phyloP scores from a whole-genome alignment of 2,888 invertebrate genomes.

The Andrena camellia region DNA sequence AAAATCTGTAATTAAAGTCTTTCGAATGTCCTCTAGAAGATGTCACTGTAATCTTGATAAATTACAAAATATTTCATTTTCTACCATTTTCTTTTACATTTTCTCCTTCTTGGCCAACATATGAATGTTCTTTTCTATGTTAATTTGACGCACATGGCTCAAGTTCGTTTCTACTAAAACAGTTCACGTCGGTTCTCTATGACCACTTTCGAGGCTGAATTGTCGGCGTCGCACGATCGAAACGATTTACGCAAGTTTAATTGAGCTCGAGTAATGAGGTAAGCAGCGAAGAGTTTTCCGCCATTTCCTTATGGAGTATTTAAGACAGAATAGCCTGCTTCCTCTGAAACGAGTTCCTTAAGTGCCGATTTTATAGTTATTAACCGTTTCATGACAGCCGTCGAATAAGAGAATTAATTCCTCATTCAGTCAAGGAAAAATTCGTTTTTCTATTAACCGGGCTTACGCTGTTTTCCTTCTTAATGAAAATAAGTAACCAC shows the following conservation, averaged over 20 bases:
- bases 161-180: neutral
- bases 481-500: neutral
- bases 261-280: constrained; percentile 17
- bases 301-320: constrained; percentile 9
- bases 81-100: neutral
- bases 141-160: neutral
- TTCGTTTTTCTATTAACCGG: neutral
- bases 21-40: neutral
- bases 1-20: neutral
- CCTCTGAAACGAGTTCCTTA: neutral
- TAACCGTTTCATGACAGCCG: neutral
- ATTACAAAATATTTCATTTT: neutral
- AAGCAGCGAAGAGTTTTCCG: neutral
- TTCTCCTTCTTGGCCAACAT: neutral
- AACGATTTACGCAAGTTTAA: constrained; percentile 20
- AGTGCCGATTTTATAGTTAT: constrained; percentile 17
- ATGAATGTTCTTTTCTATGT: neutral
- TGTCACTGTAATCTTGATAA: neutral
- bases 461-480: too few relatives aligned
- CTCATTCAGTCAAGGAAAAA: neutral
- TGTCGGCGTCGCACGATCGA: neutral
- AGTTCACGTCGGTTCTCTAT: neutral
- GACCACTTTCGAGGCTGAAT: neutral
- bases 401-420: neutral
- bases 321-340: neutral